Conservation (phyloP, 2,113 vertebrate genomes). For the Microcebus murinus region DNA sequence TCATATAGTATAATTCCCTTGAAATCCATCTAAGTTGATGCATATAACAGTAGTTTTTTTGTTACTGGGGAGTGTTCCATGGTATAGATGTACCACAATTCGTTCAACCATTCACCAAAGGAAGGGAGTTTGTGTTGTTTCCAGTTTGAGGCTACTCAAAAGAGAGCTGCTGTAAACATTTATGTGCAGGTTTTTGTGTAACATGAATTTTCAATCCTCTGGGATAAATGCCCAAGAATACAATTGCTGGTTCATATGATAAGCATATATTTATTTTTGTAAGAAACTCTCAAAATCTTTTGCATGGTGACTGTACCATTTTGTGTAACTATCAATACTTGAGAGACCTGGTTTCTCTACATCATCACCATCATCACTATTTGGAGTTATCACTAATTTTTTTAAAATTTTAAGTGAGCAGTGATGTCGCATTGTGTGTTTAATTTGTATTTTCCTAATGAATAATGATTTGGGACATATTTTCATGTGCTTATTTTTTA, state of each 20-base stretch:
- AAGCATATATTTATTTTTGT: background rate
- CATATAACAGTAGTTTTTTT: background rate
- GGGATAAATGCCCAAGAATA: background rate
- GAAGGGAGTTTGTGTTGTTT: background rate
- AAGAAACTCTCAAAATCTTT: background rate
- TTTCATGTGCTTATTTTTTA: background rate
- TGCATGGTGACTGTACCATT: background rate
- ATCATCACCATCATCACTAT: background rate
- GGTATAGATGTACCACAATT: background rate
- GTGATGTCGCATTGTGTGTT: background rate
- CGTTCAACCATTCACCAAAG: background rate
- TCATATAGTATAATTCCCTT: background rate
- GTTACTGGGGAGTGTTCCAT: background rate
- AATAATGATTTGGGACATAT: background rate
- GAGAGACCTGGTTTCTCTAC: background rate
- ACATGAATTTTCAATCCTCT: conserved; percentile 7
- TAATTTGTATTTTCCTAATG: background rate
- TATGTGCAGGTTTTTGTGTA: background rate
- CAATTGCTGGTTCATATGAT: background rate
- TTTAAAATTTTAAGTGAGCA: background rate
- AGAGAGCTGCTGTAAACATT: background rate
- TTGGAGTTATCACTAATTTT: background rate
- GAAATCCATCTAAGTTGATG: background rate
- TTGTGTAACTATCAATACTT: background rate
- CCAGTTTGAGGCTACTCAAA: background rate